Evolutionary conservation across 2,888 invertebrate species (phyloP), one percentile per base, ranked within the genome.

Genomic region (Tolmerus cingulatus): DNA sequence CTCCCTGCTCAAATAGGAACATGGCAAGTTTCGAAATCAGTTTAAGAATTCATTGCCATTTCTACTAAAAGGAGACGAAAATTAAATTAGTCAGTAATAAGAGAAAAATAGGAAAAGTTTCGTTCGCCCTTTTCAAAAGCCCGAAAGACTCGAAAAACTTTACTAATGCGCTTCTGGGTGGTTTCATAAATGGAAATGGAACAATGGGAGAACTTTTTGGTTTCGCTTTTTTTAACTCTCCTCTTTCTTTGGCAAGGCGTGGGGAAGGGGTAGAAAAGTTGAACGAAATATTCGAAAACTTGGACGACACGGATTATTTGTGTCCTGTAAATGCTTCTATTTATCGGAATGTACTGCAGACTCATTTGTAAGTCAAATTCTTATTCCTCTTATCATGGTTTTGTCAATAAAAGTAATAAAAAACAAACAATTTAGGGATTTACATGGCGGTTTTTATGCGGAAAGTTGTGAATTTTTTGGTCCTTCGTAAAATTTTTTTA

Each of bases 21-120:
- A 37, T 37, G 76, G 14, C 51, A 46, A 79, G 51, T 46, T 78
- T 27, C 78, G 78, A 27, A 79, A 66, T 79, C 46, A 51, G 51
- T 51, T 79, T 79, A 40, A 51, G 66, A 66, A 66, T 79, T 51
- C 79, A 79, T 79, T 79, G 46, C 79, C 46, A 46, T 79, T 23
- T 27, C 51, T 23, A 76, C 34, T 37, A 76, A 76, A 34, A 76
- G 78, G 40, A 79, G 27, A 46, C 66, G 51, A 79, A 79, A 79
- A 79, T 79, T 79, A 79, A 79, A 79, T 79, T 79, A 79, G 14
- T 27, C 51, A 51, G 30, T 79, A 51, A 79, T 79, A 51, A 79
- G 79, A 46, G 46, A 34, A 79, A 79, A 79, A 79, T 79, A 79
- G 51, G 79, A 79, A 79, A 79, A 79, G 79, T 79, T 79, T 79